Evolutionary conservation across 2,888 invertebrate species (phyloP), one percentile per base, ranked within the genome.

Genomic region (Stenodema calcarata): DNA sequence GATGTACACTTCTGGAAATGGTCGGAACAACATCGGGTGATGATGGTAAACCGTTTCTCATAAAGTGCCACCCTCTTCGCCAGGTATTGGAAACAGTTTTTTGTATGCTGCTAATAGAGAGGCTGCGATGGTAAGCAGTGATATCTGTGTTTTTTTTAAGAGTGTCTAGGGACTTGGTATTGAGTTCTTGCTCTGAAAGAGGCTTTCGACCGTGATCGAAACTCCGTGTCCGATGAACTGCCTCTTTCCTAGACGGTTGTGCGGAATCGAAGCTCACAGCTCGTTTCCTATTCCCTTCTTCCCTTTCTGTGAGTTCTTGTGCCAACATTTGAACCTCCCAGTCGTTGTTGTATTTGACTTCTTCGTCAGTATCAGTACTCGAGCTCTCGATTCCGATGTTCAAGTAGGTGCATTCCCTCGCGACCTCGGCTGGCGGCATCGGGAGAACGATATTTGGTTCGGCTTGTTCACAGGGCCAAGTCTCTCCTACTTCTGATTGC

Each of bases 301-400:
- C 88, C 50, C 89, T 83, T 81, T 87, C 87, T 6, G 89, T 88
- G 12, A 96, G 92, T 90, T 96, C 95, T 88, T 95, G 93, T 0
- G 95, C 96, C 50, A 96, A 91, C 95, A 96, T 95, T 91, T 94
- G 93, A 0, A 96, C 94, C 91, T 96, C 96, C 96, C 96, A 96
- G 90, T 95, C 94, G 88, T 94, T 94, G 88, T 92, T 88, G 86
- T 88, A 89, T 23, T 86, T 75, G 18, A 88, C 76, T 9, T 87
- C 86, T 35, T 87, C 88, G 30, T 88, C 87, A 7, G 83, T 87
- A 78, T 47, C 85, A 80, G 83, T 69, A n/a, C 82, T 69, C 47
- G 87, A 88, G 27, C 80, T 82, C 50, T 88, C 88, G 44, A 85
- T 69, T 47, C 85, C 87, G 73, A 78, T 83, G 78, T 69, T 73